Base-by-base conservation (phyloP, 2,888 invertebrate genomes). In the Mamestra brassicae region DNA sequence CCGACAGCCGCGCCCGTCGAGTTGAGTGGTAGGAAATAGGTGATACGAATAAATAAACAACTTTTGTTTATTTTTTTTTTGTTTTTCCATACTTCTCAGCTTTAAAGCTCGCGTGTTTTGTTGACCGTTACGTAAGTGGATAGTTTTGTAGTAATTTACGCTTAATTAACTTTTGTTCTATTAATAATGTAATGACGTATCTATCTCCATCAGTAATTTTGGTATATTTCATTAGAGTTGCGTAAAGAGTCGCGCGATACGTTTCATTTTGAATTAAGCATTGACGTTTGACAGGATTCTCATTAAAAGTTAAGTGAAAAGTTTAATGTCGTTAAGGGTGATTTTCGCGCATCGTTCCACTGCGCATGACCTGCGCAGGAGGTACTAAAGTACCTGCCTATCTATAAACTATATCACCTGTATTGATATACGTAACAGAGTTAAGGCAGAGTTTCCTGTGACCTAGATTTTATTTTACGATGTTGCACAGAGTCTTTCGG, bases 291-390 rank as follows among this genome's bases (percentile, higher is more conserved):
- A 85, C 81, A 83, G 77, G 78, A 86, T 85, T 87, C 85, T 86
- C 80, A 87, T 88, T 87, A 83, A 87, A 92, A 90, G 89, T 92
- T 91, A 86, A 80, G 79, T 74, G 81, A 86, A 89, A 91, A 91
- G 89, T 92, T 90, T 86, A 74, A 74, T 85, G 88, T 76, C 68
- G 71, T 73, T 89, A 92, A 89, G 88, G 89, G 80, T 85, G 86
- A 89, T 73, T 87, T 88, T 93, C 71, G 90, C 88, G 85, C 85
- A 88, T 77, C 78, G 13, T 4, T 63, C 57, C 80, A 90, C 80
- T 94, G 95, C 95, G 95, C 95, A 95, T 94, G 95, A 92, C 88
- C 93, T 94, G 95, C 94, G 95, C 95, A 93, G 88, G 94, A 94
- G 94, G 90, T 88, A 94, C 91, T 91, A 83, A 80, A 78, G 78